Evolutionary conservation across 2,888 invertebrate species (phyloP).

Genomic region (Entomobrya proxima): DNA sequence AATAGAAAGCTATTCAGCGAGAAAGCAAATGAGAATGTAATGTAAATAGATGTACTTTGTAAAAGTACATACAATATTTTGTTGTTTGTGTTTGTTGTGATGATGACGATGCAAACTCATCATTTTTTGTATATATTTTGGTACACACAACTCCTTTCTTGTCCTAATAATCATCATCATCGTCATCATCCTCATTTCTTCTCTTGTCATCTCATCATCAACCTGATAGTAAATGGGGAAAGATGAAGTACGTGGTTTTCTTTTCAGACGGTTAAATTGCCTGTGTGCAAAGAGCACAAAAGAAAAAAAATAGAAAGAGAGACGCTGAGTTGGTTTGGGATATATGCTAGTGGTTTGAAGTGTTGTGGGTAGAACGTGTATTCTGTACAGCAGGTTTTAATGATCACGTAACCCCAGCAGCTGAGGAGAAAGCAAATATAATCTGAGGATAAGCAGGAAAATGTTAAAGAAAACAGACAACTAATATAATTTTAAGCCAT

Average conservation of each 20-base stretch:
- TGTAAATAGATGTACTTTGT: conserved; percentile 5
- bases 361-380: background rate
- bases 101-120: background rate
- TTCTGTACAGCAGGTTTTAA: background rate
- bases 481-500: too few species aligned
- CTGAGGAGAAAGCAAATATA: conserved; percentile 15
- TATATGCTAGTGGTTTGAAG: background rate
- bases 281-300: background rate
- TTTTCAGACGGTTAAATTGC: conserved; percentile 4
- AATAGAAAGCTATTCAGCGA: background rate
- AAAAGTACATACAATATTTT: background rate
- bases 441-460: background rate
- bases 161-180: background rate
- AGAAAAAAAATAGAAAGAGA: too few species aligned
- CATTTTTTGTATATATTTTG: background rate
- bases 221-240: background rate
- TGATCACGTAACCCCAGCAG: conserved; percentile 17
- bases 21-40: background rate
- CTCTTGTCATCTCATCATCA: background rate
- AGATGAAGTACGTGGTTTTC: conserved; percentile 33
- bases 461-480: conserved; percentile 7
- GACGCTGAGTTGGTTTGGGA: background rate
- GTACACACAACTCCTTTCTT: too few species aligned
- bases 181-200: background rate
- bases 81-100: background rate